Percentiles rank a stretch among this genome's conserved stretches.
phyloP scores from a whole-genome alignment of 2,888 invertebrate species.

The Coremacera marginata region DNA sequence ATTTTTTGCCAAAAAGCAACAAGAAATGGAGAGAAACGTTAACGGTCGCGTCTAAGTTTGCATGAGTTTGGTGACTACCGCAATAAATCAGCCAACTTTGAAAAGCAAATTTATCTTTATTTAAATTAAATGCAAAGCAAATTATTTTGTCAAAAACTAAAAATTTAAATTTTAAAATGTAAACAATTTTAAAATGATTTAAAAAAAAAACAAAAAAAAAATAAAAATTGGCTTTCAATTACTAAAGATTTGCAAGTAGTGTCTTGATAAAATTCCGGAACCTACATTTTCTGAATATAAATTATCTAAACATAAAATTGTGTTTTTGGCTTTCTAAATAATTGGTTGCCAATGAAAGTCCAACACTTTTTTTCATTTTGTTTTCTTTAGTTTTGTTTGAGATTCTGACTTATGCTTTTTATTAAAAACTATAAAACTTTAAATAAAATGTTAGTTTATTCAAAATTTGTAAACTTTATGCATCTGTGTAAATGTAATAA shows the following conservation, averaged over 20 bases:
- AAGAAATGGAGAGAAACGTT: background rate
- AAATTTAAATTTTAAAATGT: background rate
- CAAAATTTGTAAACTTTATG: too few species aligned
- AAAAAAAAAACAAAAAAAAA: background rate
- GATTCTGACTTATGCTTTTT: too few species aligned
- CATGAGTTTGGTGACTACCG: background rate
- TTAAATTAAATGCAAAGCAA: background rate
- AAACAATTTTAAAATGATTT: background rate
- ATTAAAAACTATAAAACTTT: too few species aligned
- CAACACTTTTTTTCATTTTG: too few species aligned
- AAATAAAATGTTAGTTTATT: too few species aligned
- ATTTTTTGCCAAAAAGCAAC: conserved; percentile 9
- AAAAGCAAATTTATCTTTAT: background rate
- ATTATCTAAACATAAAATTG: too few species aligned
- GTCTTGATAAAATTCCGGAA: too few species aligned
- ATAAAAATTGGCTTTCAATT: background rate
- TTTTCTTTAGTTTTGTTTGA: too few species aligned
- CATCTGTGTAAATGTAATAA: too few species aligned
- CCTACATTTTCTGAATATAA: too few species aligned
- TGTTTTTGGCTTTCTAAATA: too few species aligned
- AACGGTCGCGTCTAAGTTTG: background rate
- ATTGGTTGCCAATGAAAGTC: too few species aligned
- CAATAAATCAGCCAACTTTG: background rate
- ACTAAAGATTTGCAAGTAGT: background rate
- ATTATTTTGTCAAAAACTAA: background rate